A percentile compares a stretch with the other conserved stretches of the same genome.
Conservation (phyloP, 2,113 vertebrate species). For the Ellobius talpinus region DNA sequence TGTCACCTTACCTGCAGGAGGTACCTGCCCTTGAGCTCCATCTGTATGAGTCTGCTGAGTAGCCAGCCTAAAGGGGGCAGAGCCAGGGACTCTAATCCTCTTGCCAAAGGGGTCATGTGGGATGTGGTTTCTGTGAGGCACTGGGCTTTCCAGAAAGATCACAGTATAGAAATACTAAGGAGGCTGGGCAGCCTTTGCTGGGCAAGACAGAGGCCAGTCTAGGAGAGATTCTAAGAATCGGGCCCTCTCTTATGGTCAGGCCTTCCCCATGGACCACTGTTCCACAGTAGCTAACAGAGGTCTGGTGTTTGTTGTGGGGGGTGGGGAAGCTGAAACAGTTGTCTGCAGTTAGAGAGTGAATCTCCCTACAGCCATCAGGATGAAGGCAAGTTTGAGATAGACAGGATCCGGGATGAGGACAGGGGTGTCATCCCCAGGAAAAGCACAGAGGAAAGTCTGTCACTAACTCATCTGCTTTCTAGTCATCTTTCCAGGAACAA, state of each 20-base stretch:
- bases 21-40: background rate
- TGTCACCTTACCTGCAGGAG: background rate
- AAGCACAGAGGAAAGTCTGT: background rate
- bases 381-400: background rate
- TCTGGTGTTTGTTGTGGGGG: background rate
- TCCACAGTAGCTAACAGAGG: background rate
- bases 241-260: background rate
- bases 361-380: background rate
- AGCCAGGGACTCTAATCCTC: slow-evolving; percentile 45
- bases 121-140: background rate
- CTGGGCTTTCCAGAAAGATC: background rate
- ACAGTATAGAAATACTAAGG: background rate
- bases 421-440: background rate
- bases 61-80: background rate
- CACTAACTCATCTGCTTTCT: background rate
- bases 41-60: background rate
- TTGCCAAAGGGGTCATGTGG: background rate
- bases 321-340: background rate
- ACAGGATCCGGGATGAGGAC: background rate
- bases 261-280: background rate
- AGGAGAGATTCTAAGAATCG: background rate
- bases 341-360: background rate
- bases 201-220: background rate
- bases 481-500: background rate
- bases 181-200: background rate